Evolutionary conservation across 64 coral and sea anemone species (phyloP), one percentile per base, ranked within the genome.

Genomic region (Pocillopora damicornis): DNA sequence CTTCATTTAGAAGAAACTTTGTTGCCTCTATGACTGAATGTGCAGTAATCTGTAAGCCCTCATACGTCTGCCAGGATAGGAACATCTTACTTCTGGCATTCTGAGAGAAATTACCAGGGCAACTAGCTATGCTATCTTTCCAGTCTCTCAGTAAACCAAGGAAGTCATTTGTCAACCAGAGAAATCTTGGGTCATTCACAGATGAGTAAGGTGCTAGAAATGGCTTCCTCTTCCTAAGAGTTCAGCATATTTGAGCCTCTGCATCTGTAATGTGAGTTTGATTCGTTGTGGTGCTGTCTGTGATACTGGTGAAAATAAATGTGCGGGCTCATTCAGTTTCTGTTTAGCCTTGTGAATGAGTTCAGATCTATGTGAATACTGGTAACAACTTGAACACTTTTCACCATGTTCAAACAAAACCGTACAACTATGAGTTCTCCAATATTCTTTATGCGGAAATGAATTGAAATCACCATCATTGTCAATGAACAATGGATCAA

Each of bases 221-320:
- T 51, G 42, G 42, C 7, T 51, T 51, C 42, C 42, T 51, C 42
- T 51, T 51, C 7, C 42, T 51, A 51, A 51, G 13, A 79, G 87
- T 62, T 89, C 87, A 22, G 87, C 36, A 89, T 75, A 89, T 89
- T 67, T 89, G 36, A 79, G 75, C 36, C 75, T 45, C 79, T 89
- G 75, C 76, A 79, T 69, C 87, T 78, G 75, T 18, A 88, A 78
- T 51, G 75, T 78, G 22, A 88, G 75, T 59, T 88, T 77, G 13
- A 88, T 18, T 88, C 60, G 61, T 88, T 88, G 74, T 25, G 87
- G 60, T 78, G 87, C 60, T 61, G 87, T 88, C 60, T 25, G 26
- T 60, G 79, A 59, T n/a, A 90, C 88, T 51, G 88, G 88, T 60
- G 88, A 51, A n/a, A 75, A 61, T 25, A 87, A 17, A 30, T 87